phyloP scores from a whole-genome alignment of 1,140 invertebrate species.

The Chlorops oryzae region DNA sequence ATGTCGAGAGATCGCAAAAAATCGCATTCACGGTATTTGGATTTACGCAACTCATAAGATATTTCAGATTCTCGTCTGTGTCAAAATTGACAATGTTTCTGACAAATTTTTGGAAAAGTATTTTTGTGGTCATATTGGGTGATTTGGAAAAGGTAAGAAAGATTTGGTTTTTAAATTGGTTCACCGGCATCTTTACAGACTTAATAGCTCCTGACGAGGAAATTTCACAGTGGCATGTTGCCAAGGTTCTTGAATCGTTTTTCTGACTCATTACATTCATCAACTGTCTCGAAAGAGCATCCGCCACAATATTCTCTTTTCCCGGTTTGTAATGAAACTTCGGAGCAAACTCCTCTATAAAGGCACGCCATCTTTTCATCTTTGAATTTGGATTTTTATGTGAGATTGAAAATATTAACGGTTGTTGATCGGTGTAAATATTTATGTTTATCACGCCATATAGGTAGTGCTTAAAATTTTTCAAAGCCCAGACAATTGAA shows the following conservation, averaged over 20 bases:
- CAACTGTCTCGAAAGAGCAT: slow-evolving; percentile 27
- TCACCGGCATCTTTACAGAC: slow-evolving; percentile 14
- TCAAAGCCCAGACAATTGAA: slow-evolving; percentile 11
- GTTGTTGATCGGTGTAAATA: slow-evolving; percentile 52
- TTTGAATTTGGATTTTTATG: slow-evolving; percentile 48
- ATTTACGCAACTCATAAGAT: too few relatives aligned
- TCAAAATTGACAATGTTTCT: too few relatives aligned
- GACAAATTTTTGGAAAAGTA: too few relatives aligned
- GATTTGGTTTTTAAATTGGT: slow-evolving; percentile 19
- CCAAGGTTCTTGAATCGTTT: too few relatives aligned
- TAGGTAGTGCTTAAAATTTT: slow-evolving; percentile 25
- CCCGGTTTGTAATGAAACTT: slow-evolving; percentile 47
- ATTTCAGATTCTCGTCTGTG: too few relatives aligned
- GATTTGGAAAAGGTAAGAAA: too few relatives aligned
- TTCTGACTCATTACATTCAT: background rate
- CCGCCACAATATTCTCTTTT: slow-evolving; percentile 38
- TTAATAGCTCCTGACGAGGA: slow-evolving; percentile 16
- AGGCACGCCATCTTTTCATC: slow-evolving; percentile 50
- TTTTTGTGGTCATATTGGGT: too few relatives aligned
- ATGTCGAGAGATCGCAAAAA: too few relatives aligned
- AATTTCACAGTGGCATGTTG: slow-evolving; percentile 15
- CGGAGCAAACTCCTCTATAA: slow-evolving; percentile 43
- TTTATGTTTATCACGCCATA: slow-evolving; percentile 47
- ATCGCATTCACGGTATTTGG: too few relatives aligned
- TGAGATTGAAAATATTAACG: slow-evolving; percentile 46